Conservation (phyloP, 2,113 vertebrate genomes). For the Upupa epops region DNA sequence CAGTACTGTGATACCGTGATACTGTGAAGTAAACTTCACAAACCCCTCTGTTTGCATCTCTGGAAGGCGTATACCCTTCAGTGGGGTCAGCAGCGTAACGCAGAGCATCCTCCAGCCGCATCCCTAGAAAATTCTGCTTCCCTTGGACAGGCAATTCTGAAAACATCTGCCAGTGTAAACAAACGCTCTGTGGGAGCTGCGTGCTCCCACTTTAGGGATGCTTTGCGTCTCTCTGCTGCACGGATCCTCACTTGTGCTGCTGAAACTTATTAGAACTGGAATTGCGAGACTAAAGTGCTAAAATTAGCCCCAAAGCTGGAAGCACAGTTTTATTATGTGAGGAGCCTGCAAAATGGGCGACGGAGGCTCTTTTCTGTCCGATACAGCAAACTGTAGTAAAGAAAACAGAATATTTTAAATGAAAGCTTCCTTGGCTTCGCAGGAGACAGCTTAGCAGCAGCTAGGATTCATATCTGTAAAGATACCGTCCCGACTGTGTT, state of each 20-base stretch:
- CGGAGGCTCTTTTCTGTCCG: not conserved
- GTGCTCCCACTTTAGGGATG: not conserved
- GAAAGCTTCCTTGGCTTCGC: not conserved
- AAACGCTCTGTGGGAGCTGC: conserved; percentile 12
- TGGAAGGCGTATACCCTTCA: not conserved
- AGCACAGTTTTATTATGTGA: not conserved
- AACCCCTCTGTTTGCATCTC: not conserved
- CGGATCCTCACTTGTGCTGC: not conserved
- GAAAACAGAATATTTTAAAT: not conserved
- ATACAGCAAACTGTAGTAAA: not conserved
- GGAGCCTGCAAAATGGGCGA: not conserved
- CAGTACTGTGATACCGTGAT: too few relatives aligned
- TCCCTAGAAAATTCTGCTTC: not conserved
- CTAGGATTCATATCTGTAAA: not conserved
- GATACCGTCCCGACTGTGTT: not conserved
- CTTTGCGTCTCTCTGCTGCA: conserved; percentile 3
- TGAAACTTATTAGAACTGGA: not conserved
- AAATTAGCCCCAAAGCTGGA: not conserved
- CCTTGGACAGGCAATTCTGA: conserved; percentile 4
- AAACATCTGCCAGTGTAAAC: conserved; percentile 10
- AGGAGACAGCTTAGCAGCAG: not conserved
- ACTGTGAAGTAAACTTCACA: too few relatives aligned
- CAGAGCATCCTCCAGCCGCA: not conserved
- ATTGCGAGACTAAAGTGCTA: not conserved
- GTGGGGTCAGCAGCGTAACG: not conserved